phyloP scores from a whole-genome alignment of 2,888 invertebrate genomes.

The Pachliopta kotzebuea region DNA sequence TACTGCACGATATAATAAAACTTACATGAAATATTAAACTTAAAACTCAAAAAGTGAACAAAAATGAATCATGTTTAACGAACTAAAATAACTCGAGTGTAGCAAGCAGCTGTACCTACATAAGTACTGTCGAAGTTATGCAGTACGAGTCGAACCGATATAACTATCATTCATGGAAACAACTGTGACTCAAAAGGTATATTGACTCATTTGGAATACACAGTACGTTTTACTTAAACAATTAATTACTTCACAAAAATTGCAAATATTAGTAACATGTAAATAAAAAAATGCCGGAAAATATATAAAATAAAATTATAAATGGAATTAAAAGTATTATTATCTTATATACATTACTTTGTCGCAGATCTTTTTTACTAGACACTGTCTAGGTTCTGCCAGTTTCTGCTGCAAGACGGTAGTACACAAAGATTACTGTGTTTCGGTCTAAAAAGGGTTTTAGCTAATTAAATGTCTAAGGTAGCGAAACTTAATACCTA shows the following conservation, averaged over 20 bases:
- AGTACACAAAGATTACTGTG: too few species aligned
- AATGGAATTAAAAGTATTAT: too few species aligned
- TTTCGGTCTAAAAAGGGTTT: too few species aligned
- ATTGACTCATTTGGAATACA: slow-evolving; percentile 51
- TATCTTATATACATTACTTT: too few species aligned
- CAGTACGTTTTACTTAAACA: slow-evolving; percentile 33
- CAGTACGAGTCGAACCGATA: slow-evolving; percentile 12
- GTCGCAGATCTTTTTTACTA: too few species aligned
- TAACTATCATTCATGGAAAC: slow-evolving; percentile 51
- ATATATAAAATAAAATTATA: background rate
- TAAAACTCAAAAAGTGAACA: background rate
- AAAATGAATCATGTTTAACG: background rate
- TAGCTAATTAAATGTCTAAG: too few species aligned
- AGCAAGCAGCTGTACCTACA: background rate
- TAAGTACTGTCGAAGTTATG: background rate
- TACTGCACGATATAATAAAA: background rate
- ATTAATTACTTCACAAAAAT: slow-evolving; percentile 34
- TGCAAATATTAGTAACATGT: background rate
- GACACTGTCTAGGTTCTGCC: too few species aligned
- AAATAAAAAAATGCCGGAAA: background rate
- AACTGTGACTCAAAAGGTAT: slow-evolving; percentile 52
- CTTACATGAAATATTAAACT: background rate
- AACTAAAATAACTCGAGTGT: background rate
- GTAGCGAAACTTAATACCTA: too few species aligned
- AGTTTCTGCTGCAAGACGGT: too few species aligned